phyloP scores from a whole-genome alignment of 2,113 vertebrate species.

The Echinops telfairi region DNA sequence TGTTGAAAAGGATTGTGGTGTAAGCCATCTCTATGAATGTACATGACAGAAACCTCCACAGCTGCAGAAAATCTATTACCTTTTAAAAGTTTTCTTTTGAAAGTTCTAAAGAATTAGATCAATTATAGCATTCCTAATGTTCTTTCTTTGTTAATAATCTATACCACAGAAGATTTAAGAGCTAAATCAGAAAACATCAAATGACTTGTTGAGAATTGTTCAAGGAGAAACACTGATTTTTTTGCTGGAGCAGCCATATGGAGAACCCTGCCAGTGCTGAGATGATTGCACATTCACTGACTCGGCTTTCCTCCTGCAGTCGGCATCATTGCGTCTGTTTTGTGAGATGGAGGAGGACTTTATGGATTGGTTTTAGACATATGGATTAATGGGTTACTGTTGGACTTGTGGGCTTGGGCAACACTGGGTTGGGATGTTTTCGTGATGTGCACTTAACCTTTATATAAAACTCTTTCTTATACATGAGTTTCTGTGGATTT shows the following conservation, averaged over 20 bases:
- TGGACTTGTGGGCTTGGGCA: too few relatives aligned
- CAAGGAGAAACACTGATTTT: slow-evolving; percentile 75
- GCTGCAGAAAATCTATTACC: not conserved
- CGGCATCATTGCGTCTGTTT: too few relatives aligned
- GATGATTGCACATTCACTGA: too few relatives aligned
- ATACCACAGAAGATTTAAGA: slow-evolving; percentile 48
- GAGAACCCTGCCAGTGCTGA: too few relatives aligned
- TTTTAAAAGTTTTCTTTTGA: slow-evolving; percentile 50
- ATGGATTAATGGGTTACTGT: too few relatives aligned
- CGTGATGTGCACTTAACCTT: too few relatives aligned
- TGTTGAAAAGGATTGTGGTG: slow-evolving; percentile 24
- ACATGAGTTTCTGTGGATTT: too few relatives aligned
- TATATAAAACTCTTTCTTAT: too few relatives aligned
- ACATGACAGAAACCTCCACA: not conserved
- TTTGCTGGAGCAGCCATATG: slow-evolving; percentile 18
- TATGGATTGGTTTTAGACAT: too few relatives aligned
- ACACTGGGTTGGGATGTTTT: too few relatives aligned
- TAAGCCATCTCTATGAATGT: slow-evolving; percentile 21
- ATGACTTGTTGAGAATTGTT: slow-evolving; percentile 49
- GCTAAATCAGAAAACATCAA: slow-evolving; percentile 71
- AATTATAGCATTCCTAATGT: not conserved
- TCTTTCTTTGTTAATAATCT: slow-evolving; percentile 37
- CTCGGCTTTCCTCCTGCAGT: too few relatives aligned
- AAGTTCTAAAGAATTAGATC: slow-evolving; percentile 45
- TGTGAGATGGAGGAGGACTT: too few relatives aligned